A percentile compares a stretch with the other conserved stretches of the same genome.
Conservation (phyloP, 2,888 invertebrate species). For the Sphecodes monilicornis region DNA sequence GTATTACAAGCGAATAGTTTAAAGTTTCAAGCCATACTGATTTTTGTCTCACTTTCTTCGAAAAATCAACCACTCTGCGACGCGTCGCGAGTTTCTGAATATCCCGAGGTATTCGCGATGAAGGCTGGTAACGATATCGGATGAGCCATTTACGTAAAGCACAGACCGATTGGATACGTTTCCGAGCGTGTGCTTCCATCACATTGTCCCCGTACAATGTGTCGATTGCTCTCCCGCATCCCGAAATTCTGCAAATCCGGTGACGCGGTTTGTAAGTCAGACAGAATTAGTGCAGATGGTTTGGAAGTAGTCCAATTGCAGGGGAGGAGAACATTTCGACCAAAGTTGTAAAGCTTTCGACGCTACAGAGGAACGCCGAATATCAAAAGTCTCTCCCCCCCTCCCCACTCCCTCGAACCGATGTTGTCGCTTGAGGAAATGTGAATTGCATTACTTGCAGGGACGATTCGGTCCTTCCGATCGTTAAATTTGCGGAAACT, state of each 20-base stretch:
- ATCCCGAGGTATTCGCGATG: background rate
- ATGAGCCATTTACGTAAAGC: conserved; percentile 8
- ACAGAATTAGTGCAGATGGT: conserved; percentile 55
- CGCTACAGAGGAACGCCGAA: conserved; percentile 23
- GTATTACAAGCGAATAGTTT: no score
- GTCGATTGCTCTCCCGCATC: conserved; percentile 43
- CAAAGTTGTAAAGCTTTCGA: conserved; percentile 54
- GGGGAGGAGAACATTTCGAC: conserved; percentile 27
- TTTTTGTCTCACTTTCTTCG: no score
- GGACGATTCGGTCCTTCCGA: conserved; percentile 28
- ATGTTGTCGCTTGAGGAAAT: conserved; percentile 50
- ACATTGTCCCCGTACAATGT: conserved; percentile 36
- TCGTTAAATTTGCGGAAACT: conserved; percentile 41
- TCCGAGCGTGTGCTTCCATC: conserved; percentile 27
- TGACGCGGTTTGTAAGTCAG: conserved; percentile 47
- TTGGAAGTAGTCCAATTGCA: conserved; percentile 56
- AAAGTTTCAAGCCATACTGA: no score
- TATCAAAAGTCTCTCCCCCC: conserved; percentile 31
- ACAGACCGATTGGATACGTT: conserved; percentile 10
- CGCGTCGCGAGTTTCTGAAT: background rate
- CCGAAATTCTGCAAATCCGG: conserved; percentile 48
- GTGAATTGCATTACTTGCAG: conserved; percentile 48
- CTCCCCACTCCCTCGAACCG: background rate
- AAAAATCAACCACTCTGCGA: no score
- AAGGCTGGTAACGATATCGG: background rate